These are phyloP conservation scores for Microplitis mediator DNA, from an alignment of 1,140 invertebrate genomes.

Conservation along the genomic window DNA sequence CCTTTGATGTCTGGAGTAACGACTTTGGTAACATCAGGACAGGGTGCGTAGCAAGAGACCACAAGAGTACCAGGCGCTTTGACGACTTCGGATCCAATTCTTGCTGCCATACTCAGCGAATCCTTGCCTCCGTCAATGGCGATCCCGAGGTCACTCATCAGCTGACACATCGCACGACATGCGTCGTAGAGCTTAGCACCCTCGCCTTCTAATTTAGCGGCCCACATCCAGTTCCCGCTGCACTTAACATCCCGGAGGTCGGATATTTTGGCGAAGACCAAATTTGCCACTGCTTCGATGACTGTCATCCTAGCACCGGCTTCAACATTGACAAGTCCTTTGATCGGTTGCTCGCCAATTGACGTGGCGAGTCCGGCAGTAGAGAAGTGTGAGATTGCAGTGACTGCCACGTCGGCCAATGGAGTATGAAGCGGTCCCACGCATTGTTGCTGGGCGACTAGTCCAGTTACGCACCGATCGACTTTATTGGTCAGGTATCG, in stretches of 20 bases:
- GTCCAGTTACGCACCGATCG: slow-evolving; percentile 94
- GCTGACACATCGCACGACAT: slow-evolving; percentile 83
- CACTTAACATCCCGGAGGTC: slow-evolving; percentile 91
- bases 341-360: slow-evolving; percentile 96
- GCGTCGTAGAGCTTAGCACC: slow-evolving; percentile 86
- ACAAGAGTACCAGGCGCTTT: slow-evolving; percentile 94
- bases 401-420: slow-evolving; percentile 92
- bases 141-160: slow-evolving; percentile 87
- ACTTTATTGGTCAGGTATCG: slow-evolving; percentile 94
- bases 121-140: slow-evolving; percentile 98
- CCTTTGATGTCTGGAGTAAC: slow-evolving; percentile 90
- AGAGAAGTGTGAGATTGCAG: slow-evolving; percentile 79
- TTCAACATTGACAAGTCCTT: slow-evolving; percentile 80
- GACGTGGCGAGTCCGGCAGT: slow-evolving; percentile 86
- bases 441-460: slow-evolving; percentile 96
- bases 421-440: slow-evolving; percentile 96
- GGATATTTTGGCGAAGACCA: slow-evolving; percentile 91
- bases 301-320: slow-evolving; percentile 93
- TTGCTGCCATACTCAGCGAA: slow-evolving; percentile 95
- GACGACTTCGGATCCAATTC: slow-evolving; percentile 74
- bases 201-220: slow-evolving; percentile 91
- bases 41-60: slow-evolving; percentile 92
- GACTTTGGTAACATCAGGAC: slow-evolving; percentile 81
- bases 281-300: slow-evolving; percentile 92
- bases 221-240: slow-evolving; percentile 99